These are phyloP conservation scores for Drosophila picticornis DNA, from an alignment of 2,888 invertebrate species.

Conservation along the genomic window DNA sequence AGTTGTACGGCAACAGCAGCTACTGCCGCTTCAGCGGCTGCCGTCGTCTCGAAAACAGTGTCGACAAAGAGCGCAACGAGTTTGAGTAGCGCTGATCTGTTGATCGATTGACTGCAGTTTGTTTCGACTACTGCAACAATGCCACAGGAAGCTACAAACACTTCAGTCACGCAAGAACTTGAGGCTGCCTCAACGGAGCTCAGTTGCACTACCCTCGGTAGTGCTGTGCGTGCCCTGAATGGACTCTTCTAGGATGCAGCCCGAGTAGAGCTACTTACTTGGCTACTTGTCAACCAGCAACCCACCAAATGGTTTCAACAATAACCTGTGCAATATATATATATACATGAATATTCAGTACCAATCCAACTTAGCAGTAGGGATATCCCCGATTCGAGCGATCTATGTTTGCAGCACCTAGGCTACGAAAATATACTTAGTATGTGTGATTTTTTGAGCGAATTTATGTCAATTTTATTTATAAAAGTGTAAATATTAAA, in stretches of 20 bases:
- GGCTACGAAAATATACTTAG: slow-evolving; percentile 18
- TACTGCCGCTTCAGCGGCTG: slow-evolving; percentile 4
- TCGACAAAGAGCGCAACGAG: slow-evolving; percentile 17
- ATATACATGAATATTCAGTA: slow-evolving; percentile 14
- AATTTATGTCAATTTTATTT: slow-evolving; percentile 54
- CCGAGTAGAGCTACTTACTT: not conserved
- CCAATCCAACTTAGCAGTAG: slow-evolving; percentile 1
- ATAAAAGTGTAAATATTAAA: slow-evolving; percentile 38
- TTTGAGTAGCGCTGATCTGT: slow-evolving; percentile 53
- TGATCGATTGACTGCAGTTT: slow-evolving; percentile 85
- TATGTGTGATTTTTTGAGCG: slow-evolving; percentile 60
- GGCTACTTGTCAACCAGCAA: slow-evolving; percentile 19
- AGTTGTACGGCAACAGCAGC: slow-evolving; percentile 51
- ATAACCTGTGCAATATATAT: slow-evolving; percentile 69
- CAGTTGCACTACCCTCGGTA: slow-evolving; percentile 76
- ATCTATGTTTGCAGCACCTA: slow-evolving; percentile 13
- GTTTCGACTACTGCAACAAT: slow-evolving; percentile 65
- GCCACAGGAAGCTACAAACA: slow-evolving; percentile 1
- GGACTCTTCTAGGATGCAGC: slow-evolving; percentile 63
- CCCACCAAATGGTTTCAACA: slow-evolving; percentile 76
- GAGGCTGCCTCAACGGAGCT: slow-evolving; percentile 49
- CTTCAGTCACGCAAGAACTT: not conserved
- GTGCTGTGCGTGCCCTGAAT: slow-evolving; percentile 78
- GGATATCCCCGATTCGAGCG: slow-evolving; percentile 2
- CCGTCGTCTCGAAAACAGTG: slow-evolving; percentile 16